A percentile compares a stretch with the other conserved stretches of the same genome.
phyloP scores from a whole-genome alignment of 2,797 vertebrate species.

The Peromyscus nudipes region DNA sequence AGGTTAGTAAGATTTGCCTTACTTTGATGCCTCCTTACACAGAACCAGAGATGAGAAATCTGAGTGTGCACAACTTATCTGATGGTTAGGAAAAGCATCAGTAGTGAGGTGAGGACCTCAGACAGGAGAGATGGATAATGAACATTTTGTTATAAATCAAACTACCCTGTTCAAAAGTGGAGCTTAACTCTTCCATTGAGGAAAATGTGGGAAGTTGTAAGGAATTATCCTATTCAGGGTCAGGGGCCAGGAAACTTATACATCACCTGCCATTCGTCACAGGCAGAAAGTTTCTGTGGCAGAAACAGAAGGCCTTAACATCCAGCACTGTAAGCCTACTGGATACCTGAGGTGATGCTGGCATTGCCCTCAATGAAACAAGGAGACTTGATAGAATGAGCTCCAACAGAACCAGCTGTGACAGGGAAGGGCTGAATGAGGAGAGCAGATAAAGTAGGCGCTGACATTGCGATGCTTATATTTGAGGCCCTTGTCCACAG shows the following conservation, averaged over 20 bases:
- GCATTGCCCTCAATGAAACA: background rate
- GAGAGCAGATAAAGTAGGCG: background rate
- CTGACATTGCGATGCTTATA: background rate
- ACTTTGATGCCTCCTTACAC: background rate
- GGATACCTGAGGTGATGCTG: background rate
- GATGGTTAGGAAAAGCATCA: background rate
- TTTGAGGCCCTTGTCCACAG: background rate
- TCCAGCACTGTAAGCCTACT: background rate
- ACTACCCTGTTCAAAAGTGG: background rate
- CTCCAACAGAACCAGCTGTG: background rate
- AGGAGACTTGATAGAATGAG: background rate
- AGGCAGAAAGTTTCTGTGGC: background rate
- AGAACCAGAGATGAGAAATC: background rate
- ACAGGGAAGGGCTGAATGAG: no score
- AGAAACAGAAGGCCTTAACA: background rate
- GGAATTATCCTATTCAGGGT: background rate
- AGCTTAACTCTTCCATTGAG: background rate
- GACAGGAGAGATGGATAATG: background rate
- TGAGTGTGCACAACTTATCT: background rate
- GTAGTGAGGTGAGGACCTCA: fast-evolving
- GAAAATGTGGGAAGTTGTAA: background rate
- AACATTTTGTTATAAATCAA: background rate
- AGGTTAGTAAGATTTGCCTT: background rate
- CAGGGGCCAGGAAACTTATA: background rate
- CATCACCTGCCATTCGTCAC: background rate